These are phyloP conservation scores for Terrapene triunguis DNA, from an alignment of 2,113 vertebrate genomes.

Conservation along the genomic window DNA sequence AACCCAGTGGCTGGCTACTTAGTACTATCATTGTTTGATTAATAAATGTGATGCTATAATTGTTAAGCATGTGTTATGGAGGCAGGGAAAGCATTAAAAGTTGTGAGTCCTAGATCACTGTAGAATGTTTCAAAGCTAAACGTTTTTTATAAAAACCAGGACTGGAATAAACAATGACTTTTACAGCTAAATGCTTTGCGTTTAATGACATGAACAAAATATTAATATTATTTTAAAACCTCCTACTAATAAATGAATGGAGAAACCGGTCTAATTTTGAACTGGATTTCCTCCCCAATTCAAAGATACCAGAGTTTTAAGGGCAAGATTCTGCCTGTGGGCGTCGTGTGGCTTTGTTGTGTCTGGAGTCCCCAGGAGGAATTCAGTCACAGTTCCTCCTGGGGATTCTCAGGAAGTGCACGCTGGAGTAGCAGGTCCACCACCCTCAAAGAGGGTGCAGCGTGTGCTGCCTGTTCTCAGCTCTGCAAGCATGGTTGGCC, in stretches of 20 bases:
- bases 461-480: not conserved
- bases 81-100: constrained; percentile 46
- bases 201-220: not conserved
- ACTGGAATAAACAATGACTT: not conserved
- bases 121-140: not conserved
- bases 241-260: not conserved
- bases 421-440: not conserved
- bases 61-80: constrained; percentile 29
- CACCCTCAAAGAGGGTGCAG: rapidly evolving
- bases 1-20: not conserved
- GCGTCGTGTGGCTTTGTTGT: not conserved
- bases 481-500: not conserved
- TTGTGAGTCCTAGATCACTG: constrained; percentile 27
- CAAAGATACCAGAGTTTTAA: not conserved
- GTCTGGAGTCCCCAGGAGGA: not conserved
- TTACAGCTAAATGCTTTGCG: not conserved
- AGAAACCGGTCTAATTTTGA: not conserved
- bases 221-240: not conserved
- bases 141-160: not conserved
- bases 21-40: constrained; percentile 59
- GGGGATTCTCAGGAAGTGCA: not conserved
- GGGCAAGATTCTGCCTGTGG: not conserved
- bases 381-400: not conserved
- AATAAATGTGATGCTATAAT: constrained; percentile 63
- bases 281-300: not conserved